Conservation (phyloP, 2,113 vertebrate species). For the Pimephales promelas region DNA sequence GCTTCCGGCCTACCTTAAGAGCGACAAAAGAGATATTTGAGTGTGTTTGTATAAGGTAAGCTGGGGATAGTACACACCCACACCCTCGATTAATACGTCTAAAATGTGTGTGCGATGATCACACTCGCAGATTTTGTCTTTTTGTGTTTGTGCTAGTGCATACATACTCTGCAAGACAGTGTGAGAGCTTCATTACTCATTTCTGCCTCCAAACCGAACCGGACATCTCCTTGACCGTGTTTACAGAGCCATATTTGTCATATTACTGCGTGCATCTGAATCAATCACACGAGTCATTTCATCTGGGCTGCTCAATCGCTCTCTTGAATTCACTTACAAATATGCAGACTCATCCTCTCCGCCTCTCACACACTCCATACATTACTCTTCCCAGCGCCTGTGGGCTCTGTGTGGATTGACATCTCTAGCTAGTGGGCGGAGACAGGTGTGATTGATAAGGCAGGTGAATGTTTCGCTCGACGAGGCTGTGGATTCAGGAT, state of each 20-base stretch:
- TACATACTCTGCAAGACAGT: constrained; percentile 71
- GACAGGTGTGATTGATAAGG: constrained; percentile 67
- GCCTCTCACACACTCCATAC: constrained; percentile 26
- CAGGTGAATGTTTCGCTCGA: constrained; percentile 69
- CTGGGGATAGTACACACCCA: constrained; percentile 25
- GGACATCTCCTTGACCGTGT: constrained; percentile 69
- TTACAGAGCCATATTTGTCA: constrained; percentile 75
- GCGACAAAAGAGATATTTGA: constrained; percentile 38
- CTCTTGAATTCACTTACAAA: constrained; percentile 4
- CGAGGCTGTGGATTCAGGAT: constrained; percentile 52
- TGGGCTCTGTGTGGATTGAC: not conserved
- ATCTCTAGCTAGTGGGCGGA: constrained; percentile 49
- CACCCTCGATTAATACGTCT: constrained; percentile 15
- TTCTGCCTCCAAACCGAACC: constrained; percentile 71
- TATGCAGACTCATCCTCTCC: constrained; percentile 11
- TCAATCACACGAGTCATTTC: constrained; percentile 75
- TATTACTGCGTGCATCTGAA: constrained; percentile 70
- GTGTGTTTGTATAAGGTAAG: constrained; percentile 37
- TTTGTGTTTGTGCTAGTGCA: constrained; percentile 46
- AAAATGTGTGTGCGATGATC: constrained; percentile 16
- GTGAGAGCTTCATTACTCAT: constrained; percentile 72
- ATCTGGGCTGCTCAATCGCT: constrained; percentile 55
- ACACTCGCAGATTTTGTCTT: not conserved
- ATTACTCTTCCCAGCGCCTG: constrained; percentile 8
- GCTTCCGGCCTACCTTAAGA: constrained; percentile 30